phyloP scores from a whole-genome alignment of 2,888 invertebrate species.

The Platycheirus rosarum region DNA sequence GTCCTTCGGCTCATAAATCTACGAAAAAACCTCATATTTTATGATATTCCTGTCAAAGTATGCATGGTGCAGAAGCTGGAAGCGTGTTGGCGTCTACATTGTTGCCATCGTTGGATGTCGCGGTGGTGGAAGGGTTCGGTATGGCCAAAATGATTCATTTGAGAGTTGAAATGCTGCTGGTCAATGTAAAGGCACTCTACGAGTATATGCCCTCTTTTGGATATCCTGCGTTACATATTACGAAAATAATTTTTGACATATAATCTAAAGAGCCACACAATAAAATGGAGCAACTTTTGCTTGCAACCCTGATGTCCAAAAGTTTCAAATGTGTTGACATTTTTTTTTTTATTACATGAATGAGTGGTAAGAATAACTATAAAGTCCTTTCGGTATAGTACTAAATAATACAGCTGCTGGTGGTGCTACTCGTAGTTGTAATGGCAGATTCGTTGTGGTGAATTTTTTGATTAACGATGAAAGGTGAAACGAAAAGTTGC shows the following conservation, averaged over 20 bases:
- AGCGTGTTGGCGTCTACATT: not conserved
- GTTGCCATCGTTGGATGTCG: not conserved
- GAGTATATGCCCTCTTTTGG: slow-evolving; percentile 42
- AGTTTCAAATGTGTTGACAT: slow-evolving; percentile 40
- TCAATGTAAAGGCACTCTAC: slow-evolving; percentile 26
- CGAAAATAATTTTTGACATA: slow-evolving; percentile 53
- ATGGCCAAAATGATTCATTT: slow-evolving; percentile 36
- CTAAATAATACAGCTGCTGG: slow-evolving; percentile 26
- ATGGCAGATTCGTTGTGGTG: slow-evolving; percentile 64
- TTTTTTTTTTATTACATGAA: slow-evolving; percentile 30
- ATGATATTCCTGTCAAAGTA: slow-evolving; percentile 72
- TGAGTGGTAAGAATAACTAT: not conserved
- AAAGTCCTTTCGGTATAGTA: slow-evolving; percentile 27
- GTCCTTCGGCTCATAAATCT: slow-evolving; percentile 69
- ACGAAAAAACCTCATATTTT: slow-evolving; percentile 73
- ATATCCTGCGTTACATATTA: slow-evolving; percentile 57
- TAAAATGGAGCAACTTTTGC: slow-evolving; percentile 42
- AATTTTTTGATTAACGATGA: slow-evolving; percentile 71
- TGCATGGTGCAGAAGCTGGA: not conserved
- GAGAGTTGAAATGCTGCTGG: slow-evolving; percentile 52
- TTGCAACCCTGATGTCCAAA: slow-evolving; percentile 1
- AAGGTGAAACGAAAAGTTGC: slow-evolving; percentile 68
- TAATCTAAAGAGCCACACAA: slow-evolving; percentile 32
- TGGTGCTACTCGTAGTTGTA: slow-evolving; percentile 9
- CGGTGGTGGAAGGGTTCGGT: not conserved